Evolutionary conservation across 2,113 vertebrate species (phyloP), one percentile per base, ranked within the genome.

Genomic region (Buteo buteo): DNA sequence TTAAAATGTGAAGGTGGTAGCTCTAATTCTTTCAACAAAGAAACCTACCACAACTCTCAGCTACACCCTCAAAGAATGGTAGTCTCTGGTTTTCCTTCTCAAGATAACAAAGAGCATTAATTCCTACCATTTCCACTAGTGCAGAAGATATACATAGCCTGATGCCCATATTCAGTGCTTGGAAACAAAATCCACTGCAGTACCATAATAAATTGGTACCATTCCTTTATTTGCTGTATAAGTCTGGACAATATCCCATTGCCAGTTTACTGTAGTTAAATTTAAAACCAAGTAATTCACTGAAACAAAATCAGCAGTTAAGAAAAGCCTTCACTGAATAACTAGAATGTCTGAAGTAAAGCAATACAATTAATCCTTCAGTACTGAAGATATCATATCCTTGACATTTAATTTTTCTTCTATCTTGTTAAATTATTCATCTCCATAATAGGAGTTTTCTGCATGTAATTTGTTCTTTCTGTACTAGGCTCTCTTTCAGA

Each of bases 401-500:
- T 44, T 61, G 52, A 32, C n/a, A 80, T 66, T 83, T 83, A 12
- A 14, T 80, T 83, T 87, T 82, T 77, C 15, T 69, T 62, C n/a
- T 70, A 8, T 72, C 77, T 91, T 92, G 50, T 85, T 90, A 95
- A 92, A 81, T 92, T 92, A 94, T 78, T 93, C 64, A 59, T 86
- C 42, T 95, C 90, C 88, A 92, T 96, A 96, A 92, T 77, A 86
- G 92, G 94, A 92, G 19, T 57, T 95, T 93, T 95, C 42, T 96
- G 38, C 17, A 12, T 62, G 32, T 74, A 93, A 92, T 86, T 96
- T 19, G 67, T 74, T 86, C 67, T 86, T 90, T 55, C 77, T 74
- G 40, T 91, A 31, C 25, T 50, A 86, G 54, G n/a, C 42, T 71
- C 3, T 44, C 45, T 81, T 86, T 91, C 80, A 88, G 61, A 91